These are phyloP conservation scores for Parasteatoda lunata DNA, from an alignment of 2,888 invertebrate genomes.

Conservation along the genomic window DNA sequence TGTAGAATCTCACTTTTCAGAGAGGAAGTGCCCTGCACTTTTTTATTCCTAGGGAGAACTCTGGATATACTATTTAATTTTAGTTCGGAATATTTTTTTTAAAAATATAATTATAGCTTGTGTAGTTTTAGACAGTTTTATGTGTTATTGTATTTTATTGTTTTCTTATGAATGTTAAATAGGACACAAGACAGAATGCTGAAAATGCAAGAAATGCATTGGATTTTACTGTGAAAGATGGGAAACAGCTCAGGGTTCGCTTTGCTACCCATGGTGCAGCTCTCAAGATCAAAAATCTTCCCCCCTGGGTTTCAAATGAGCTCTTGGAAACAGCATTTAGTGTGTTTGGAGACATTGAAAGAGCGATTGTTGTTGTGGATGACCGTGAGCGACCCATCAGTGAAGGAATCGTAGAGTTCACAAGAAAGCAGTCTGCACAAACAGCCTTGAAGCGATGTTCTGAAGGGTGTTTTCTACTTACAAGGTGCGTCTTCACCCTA, in stretches of 20 bases:
- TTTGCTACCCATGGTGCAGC: conserved; percentile 97
- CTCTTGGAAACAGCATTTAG: conserved; percentile 90
- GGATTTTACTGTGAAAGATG: conserved; percentile 89
- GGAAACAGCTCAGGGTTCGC: conserved; percentile 90
- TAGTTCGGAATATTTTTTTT: too few relatives aligned
- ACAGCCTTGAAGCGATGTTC: conserved; percentile 90
- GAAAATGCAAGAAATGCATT: conserved; percentile 95
- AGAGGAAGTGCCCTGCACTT: too few relatives aligned
- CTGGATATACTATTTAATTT: too few relatives aligned
- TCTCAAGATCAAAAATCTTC: conserved; percentile 92
- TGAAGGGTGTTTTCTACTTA: conserved; percentile 93
- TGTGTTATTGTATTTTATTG: neutral
- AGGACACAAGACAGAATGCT: conserved; percentile 94
- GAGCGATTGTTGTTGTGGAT: conserved; percentile 94
- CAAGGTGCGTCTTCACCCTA: conserved; percentile 33
- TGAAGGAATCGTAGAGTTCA: conserved; percentile 97
- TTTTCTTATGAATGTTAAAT: conserved; percentile 70
- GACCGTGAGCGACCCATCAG: conserved; percentile 97
- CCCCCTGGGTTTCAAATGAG: conserved; percentile 95
- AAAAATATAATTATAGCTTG: too few relatives aligned
- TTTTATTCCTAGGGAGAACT: too few relatives aligned
- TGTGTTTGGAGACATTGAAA: conserved; percentile 92
- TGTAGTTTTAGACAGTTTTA: too few relatives aligned
- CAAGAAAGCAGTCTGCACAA: conserved; percentile 91
- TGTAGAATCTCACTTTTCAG: too few relatives aligned